Base-by-base conservation (phyloP, 1,140 invertebrate species). In the Plutomurus gul region DNA sequence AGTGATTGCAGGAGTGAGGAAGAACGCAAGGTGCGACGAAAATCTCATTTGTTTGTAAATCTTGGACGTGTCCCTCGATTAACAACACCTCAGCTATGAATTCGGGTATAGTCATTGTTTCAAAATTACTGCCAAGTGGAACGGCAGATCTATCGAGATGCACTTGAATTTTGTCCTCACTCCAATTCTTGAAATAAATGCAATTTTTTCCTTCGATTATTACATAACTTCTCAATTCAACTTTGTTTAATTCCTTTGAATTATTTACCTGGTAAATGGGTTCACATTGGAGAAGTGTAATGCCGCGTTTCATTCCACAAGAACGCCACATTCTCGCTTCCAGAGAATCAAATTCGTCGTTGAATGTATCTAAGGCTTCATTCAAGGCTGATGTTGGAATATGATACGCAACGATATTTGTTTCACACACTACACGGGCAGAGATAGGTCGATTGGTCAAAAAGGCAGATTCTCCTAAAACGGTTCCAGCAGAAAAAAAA, bases 381-480 rank as follows among this genome's bases (percentile, higher is more conserved):
- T 60, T 18, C 82, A 82, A 82, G 11, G 51, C 76, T 10, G 65
- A 56, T 46, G 70, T 78, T 4, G 81, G 46, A 33, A 85, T 76
- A 60, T 80, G 83, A 46, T 75, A 80, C 16, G 75, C 87, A 84
- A 87, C 85, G 2, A 88, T 87, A 20, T 84, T 80, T 2, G 88
- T 88, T 79, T 88, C 88, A 82, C 87, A 87, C 0, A 82, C 85
- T 13, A 87, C 85, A 2, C 82, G 85, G 6, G 85, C 85, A 27
- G 85, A 85, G 25, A 86, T 78, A 3, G 84, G 84, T 40, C 84
- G 84, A 43, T 85, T 84, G n/a, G 86, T 86, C 8, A 88, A 78
- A 22, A 88, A 76, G 11, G 87, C 86, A 78, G 87, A 85, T 81
- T 88, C 87, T 4, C 88, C 87, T 22, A 88, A 84, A 6, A 88